These are phyloP conservation scores for Eumaeus atala DNA, from an alignment of 1,140 invertebrate genomes.

Conservation along the genomic window DNA sequence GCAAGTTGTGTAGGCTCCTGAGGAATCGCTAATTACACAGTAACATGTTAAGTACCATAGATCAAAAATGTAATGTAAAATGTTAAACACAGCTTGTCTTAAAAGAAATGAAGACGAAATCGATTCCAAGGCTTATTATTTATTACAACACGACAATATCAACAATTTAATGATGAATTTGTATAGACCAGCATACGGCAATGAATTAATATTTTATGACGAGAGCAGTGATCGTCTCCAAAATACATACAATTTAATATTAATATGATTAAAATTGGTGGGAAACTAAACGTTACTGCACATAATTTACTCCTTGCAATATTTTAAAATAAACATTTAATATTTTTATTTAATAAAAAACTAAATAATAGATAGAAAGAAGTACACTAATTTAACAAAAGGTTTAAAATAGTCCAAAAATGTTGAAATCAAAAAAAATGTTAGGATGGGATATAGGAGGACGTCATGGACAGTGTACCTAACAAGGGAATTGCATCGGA, in stretches of 20 bases:
- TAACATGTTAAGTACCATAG: too few relatives aligned
- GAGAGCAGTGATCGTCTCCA: background rate
- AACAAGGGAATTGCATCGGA: conserved; percentile 95
- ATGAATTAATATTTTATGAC: conserved; percentile 2
- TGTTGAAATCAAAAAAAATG: conserved; percentile 37
- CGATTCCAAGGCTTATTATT: conserved; percentile 53
- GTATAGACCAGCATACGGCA: conserved; percentile 3
- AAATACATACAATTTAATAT: background rate
- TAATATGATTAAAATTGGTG: conserved; percentile 14
- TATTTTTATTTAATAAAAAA: conserved; percentile 41
- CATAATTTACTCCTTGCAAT: conserved; percentile 69
- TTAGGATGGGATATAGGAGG: conserved; percentile 35
- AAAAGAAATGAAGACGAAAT: conserved; percentile 42
- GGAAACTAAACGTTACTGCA: conserved; percentile 35
- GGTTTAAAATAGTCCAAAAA: conserved; percentile 28
- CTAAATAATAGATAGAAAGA: conserved; percentile 36
- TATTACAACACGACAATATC: conserved; percentile 20
- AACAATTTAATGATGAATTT: conserved; percentile 15
- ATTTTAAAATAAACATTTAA: conserved; percentile 64
- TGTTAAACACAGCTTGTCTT: background rate
- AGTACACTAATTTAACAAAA: conserved; percentile 36
- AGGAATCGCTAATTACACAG: too few relatives aligned
- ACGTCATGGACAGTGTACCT: conserved; percentile 80
- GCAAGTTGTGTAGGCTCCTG: too few relatives aligned
- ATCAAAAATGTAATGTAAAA: background rate